Percentiles rank a stretch among this genome's conserved stretches.
These are phyloP conservation scores for Lamprotornis superbus DNA, from an alignment of 2,113 vertebrate genomes.

Conservation along the genomic window DNA sequence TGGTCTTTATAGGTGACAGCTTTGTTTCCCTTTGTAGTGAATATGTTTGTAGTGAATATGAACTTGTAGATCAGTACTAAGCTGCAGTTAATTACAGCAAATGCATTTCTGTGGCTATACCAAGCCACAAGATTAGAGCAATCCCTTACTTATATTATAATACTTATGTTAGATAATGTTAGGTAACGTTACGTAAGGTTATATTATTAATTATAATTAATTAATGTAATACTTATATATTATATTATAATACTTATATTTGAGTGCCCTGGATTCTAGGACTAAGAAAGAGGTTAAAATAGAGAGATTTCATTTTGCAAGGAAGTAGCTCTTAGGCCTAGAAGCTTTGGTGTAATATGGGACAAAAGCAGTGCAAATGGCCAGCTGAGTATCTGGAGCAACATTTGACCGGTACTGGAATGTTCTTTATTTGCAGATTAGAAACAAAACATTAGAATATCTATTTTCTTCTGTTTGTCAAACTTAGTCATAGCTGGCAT, in stretches of 20 bases:
- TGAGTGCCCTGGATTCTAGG: neutral
- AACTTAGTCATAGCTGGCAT: conserved; percentile 9
- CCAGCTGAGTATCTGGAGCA: neutral
- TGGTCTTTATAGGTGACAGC: neutral
- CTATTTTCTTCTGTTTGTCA: neutral
- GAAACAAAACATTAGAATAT: neutral
- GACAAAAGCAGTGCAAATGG: neutral
- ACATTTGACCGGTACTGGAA: neutral
- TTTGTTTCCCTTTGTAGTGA: neutral
- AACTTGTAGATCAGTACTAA: neutral
- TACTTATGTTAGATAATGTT: too few species aligned
- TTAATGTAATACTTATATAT: too few species aligned
- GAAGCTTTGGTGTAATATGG: neutral
- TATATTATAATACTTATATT: neutral
- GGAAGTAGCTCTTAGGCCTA: neutral
- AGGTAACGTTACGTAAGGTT: too few species aligned
- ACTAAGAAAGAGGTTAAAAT: neutral
- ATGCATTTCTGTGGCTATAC: neutral
- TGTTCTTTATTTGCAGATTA: neutral
- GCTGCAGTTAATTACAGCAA: neutral
- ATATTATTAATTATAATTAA: too few species aligned
- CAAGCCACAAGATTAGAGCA: neutral
- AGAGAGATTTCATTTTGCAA: neutral
- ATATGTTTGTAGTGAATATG: neutral
- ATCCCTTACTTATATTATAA: neutral